phyloP scores from a whole-genome alignment of 2,113 vertebrate species.

The Lepus europaeus region DNA sequence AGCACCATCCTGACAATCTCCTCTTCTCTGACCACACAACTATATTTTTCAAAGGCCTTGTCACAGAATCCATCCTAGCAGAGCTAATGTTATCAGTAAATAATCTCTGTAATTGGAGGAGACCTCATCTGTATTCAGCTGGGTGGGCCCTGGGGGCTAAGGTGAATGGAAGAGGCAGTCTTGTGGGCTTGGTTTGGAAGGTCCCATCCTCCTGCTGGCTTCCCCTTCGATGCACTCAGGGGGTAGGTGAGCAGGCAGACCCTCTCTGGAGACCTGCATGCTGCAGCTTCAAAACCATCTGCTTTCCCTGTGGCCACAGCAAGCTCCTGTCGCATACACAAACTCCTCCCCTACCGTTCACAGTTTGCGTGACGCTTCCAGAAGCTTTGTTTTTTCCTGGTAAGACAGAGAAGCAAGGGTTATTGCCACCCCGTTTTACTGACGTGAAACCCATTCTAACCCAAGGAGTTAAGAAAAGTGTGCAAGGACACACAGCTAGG shows the following conservation, averaged over 20 bases:
- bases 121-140: constrained; percentile 69
- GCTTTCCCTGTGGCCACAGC: neutral
- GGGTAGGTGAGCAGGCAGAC: fast-evolving
- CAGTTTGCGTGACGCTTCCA: neutral
- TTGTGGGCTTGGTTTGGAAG: neutral
- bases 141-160: neutral
- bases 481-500: neutral
- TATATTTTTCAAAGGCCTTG: constrained; percentile 55
- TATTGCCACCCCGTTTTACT: neutral
- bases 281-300: neutral
- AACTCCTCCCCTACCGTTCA: neutral
- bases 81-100: constrained; percentile 43
- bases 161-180: neutral
- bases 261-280: neutral
- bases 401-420: neutral
- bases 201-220: fast-evolving
- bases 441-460: neutral
- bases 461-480: neutral
- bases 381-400: neutral
- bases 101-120: constrained; percentile 63
- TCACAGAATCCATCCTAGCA: constrained; percentile 50
- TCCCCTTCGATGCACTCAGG: neutral
- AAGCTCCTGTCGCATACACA: neutral
- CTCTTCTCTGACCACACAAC: constrained; percentile 62
- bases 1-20: constrained; percentile 45